Base-by-base conservation (phyloP, 1,140 invertebrate genomes). In the Cotesia chilonis region DNA sequence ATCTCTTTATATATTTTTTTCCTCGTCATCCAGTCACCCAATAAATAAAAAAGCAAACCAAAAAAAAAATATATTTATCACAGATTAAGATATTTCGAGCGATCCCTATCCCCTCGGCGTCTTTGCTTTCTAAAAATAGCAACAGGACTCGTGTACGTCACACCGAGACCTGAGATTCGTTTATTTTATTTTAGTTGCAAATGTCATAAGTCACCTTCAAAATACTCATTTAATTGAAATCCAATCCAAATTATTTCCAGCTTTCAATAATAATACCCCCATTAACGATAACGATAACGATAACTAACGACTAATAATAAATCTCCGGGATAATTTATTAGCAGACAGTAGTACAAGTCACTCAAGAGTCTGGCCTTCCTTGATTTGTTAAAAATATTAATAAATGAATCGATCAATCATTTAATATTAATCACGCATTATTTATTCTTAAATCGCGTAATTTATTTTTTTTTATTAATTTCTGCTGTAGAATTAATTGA, bases 71-170 rank as follows among this genome's bases (percentile, higher is more conserved):
- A 17, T 5, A 47, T 47, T 1, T 47, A 6, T 47, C 2, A 47
- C 6, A 10, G 6, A 47, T 47, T 6, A 54, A 38, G 36, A 70
- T 64, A 72, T 69, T 69, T 72, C 20, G 68, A 64, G 63, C n/a
- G 65, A 37, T 10, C 65, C 64, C 38, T 6, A 47, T 51, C 41
- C 41, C 41, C 41, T 47, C 41, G n/a, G 38, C n/a, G 36, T 52
- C 14, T 38, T 37, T 47, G n/a, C n/a, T 10, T 41, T 70, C 35
- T 71, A 71, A 71, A 71, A 71, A 71, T 71, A 71, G 36, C 36
- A 35, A 41, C 20, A 70, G 20, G 57, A 51, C 60, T 61, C 68
- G 57, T 38, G 47, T 17, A 66, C 47, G 14, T 20, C 38, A 36
- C 61, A 6, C n/a, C 17, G n/a, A 71, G 37, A 64, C 55, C 28